A percentile compares a stretch with the other conserved stretches of the same genome.
Conservation (phyloP, 2,113 vertebrate species). For the Mormoops blainvillei region DNA sequence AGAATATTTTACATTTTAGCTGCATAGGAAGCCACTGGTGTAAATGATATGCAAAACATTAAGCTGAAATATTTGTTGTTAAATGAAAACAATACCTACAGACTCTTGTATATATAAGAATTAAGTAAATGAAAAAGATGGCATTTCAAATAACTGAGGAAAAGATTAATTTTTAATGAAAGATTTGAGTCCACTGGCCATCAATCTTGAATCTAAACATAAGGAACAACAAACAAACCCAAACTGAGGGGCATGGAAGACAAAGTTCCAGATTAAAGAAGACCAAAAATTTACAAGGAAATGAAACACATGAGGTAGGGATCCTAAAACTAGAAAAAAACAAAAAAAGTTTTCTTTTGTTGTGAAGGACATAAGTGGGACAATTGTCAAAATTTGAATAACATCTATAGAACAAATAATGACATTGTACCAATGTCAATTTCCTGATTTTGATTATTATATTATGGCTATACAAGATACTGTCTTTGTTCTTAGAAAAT, state of each 20-base stretch:
- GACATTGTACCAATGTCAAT: too few species aligned
- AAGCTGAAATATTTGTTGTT: neutral
- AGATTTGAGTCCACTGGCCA: neutral
- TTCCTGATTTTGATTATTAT: too few species aligned
- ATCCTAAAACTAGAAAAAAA: too few species aligned
- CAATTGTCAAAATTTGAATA: too few species aligned
- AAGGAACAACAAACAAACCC: neutral
- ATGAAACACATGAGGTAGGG: too few species aligned
- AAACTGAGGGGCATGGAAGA: neutral
- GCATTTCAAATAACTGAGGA: neutral
- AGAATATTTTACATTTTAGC: neutral
- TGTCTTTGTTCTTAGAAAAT: neutral
- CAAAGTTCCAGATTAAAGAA: neutral
- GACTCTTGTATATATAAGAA: neutral
- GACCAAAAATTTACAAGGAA: too few species aligned
- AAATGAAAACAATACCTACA: neutral
- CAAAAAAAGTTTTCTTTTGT: too few species aligned
- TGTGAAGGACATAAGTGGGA: too few species aligned
- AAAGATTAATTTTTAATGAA: neutral
- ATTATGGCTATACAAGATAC: neutral
- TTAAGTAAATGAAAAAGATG: neutral
- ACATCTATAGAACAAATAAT: too few species aligned
- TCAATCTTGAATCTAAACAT: neutral
- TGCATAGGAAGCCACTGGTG: neutral
- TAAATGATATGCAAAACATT: neutral